Base-by-base conservation (phyloP, 2,797 vertebrate genomes). In the Manis javanica region DNA sequence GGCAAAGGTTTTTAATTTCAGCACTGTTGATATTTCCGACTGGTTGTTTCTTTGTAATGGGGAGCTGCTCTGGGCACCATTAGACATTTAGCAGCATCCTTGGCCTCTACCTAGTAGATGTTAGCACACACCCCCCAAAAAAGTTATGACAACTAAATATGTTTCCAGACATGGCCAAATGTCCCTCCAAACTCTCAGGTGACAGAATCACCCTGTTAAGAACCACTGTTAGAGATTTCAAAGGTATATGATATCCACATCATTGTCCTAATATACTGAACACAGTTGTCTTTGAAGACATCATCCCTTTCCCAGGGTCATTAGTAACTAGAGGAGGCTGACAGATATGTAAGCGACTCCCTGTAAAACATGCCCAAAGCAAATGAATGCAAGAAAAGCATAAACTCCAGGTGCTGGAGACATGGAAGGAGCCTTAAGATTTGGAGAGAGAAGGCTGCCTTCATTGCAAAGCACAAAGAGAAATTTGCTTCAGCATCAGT, bases 141-240 rank as follows among this genome's bases (percentile, higher is more conserved):
- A 74, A 66, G 63, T 23, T 18, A 7, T 82, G 55, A 51, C 24
- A 57, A 81, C 3, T 3, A 31, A 79, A 87, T 83, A n/a, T 87
- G 34, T 46, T 89, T 91, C 59, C 37, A 71, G n/a, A 68, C 9
- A 55, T 75, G 31, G 19, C 13, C 53, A 37, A 37, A 53, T 55
- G 12, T 4, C 49, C 24, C 4, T 2, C 0, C 0, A 5, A 5
- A 26, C 37, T 13, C 13, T 11, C 4, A 94, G 13, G 31, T 11
- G 3, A 11, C 51, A 69, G 53, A 94, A 72, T 31, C 1, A 0
- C 9, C 49, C 42, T 87, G n/a, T 46, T 87, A 71, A 57, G n/a
- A 81, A 31, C 7, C 9, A 53, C 69, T 55, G 2, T 66, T 69
- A 7, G 3, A 46, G 57, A 51, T 87, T 87, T 93, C 59, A 81